Evolutionary conservation across 2,797 vertebrate species (phyloP).

Genomic region (Linurgus olivaceus): DNA sequence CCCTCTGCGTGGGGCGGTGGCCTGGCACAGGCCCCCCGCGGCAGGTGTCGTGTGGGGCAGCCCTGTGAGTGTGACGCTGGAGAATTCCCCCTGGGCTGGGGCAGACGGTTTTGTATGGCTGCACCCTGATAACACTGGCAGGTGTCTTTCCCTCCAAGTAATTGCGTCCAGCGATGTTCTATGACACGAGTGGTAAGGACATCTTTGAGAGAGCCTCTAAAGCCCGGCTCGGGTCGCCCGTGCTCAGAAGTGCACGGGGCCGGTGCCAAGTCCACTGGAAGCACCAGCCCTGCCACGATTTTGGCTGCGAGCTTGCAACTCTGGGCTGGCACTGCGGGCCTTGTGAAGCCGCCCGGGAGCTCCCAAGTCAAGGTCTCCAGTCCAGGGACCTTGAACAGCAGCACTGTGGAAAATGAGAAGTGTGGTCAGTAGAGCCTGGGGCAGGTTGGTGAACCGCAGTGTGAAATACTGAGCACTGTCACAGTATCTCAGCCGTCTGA

Average conservation of each 20-base stretch:
- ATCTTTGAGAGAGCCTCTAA: not conserved
- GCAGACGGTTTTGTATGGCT: rapidly evolving
- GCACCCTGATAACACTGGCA: rapidly evolving
- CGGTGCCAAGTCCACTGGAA: not conserved
- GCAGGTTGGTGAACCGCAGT: rapidly evolving
- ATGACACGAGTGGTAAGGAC: not conserved
- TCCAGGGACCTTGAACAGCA: not conserved
- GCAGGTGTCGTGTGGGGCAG: not conserved
- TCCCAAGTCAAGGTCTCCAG: not conserved
- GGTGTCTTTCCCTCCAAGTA: rapidly evolving
- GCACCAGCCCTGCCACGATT: rapidly evolving
- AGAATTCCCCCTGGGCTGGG: rapidly evolving
- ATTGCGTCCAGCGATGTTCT: too few relatives aligned
- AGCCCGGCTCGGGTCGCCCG: rapidly evolving
- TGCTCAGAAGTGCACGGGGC: too few relatives aligned
- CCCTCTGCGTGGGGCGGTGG: rapidly evolving
- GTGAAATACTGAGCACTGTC: not conserved
- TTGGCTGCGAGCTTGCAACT: not conserved
- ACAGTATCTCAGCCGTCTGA: not conserved
- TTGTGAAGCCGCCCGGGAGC: rapidly evolving
- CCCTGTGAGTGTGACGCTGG: rapidly evolving
- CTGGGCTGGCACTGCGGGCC: not conserved
- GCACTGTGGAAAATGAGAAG: not conserved
- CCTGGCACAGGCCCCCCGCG: rapidly evolving
- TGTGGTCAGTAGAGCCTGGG: not conserved